Base-by-base conservation (phyloP, 2,888 invertebrate genomes). In the Argyresthia albistria region DNA sequence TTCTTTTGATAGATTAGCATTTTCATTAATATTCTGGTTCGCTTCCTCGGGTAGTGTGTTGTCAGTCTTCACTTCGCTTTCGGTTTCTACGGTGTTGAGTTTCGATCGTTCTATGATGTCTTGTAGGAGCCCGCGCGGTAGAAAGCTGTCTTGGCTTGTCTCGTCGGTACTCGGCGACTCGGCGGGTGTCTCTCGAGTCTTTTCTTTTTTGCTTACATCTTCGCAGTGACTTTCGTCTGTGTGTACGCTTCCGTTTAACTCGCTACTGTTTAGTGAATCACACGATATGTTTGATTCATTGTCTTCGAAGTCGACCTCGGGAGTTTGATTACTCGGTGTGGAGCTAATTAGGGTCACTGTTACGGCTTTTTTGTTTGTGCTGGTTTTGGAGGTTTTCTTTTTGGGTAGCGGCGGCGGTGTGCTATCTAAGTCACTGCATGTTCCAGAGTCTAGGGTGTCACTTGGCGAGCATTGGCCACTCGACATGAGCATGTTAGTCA, bases 391-490 rank as follows among this genome's bases (percentile, higher is more conserved):
- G 39, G 82, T 88, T 70, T 91, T 92, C 74, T 92, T 92, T 82
- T 92, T 92, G 61, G 91, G 91, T 15, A 91, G 89, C 57, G 92
- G 80, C 1, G 93, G 92, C 53, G 93, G 92, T 16, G 92, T 93
- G 43, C 91, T 91, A 64, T 95, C 95, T 63, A 95, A 87, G 76
- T 95, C 95, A 71, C 94, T 95, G 79, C 95, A 94, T 39, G 95
- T 95, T 47, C 95, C 95, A 55, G 95, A 95, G 77, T 95, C 95
- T 57, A 95, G 73, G 0, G 94, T 95, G 66, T 95, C 95, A 65
- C 92, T 93, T 0, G 95, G 94, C 36, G 95, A 95, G 66, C 93
- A 93, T 67, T 95, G 95, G 1, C 95, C 95, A 68, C 93, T 94
- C 50, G 93, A 92, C 90, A 93, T 93, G 53, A 92, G 83, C 79